Evolutionary conservation across 2,888 invertebrate species (phyloP).

Genomic region (Gandaritis pyraliata): DNA sequence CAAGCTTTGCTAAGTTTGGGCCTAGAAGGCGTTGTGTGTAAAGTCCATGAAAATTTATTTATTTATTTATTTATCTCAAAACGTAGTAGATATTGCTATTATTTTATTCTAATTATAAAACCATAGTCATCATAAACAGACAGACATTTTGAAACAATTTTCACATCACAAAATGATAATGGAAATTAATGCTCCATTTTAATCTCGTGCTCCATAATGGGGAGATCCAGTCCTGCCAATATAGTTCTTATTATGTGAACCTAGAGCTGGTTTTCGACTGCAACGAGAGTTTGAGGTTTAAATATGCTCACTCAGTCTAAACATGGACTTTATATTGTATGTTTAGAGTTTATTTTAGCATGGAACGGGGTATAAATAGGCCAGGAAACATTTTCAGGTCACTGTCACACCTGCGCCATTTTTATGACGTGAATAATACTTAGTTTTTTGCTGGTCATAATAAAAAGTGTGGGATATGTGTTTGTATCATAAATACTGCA

Average conservation of each 20-base stretch:
- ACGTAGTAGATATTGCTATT: too few species aligned
- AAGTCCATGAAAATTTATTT: too few species aligned
- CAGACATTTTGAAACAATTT: constrained; percentile 27
- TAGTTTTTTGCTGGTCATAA: constrained; percentile 17
- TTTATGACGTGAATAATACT: constrained; percentile 32
- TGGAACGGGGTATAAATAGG: constrained; percentile 32
- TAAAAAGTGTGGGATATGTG: constrained; percentile 8
- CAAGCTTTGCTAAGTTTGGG: too few species aligned
- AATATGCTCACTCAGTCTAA: constrained; percentile 26
- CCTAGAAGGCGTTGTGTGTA: too few species aligned
- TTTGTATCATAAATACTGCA: constrained; percentile 30
- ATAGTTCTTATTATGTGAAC: constrained; percentile 3
- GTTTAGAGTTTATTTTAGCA: constrained; percentile 28
- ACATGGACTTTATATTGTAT: constrained; percentile 20
- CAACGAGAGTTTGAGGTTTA: constrained; percentile 3
- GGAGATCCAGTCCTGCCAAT: constrained; percentile 11
- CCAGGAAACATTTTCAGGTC: constrained; percentile 42
- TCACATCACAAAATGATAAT: constrained; percentile 28
- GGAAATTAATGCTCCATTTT: constrained; percentile 32
- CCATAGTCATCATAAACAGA: constrained; percentile 7
- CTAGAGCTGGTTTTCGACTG: constrained; percentile 24
- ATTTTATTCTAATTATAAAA: neutral
- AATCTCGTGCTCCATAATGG: constrained; percentile 23
- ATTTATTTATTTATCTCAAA: too few species aligned
- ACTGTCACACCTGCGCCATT: constrained; percentile 41